A percentile compares a stretch with the other conserved stretches of the same genome.
phyloP scores from a whole-genome alignment of 2,797 vertebrate genomes.

The Argentina silus region DNA sequence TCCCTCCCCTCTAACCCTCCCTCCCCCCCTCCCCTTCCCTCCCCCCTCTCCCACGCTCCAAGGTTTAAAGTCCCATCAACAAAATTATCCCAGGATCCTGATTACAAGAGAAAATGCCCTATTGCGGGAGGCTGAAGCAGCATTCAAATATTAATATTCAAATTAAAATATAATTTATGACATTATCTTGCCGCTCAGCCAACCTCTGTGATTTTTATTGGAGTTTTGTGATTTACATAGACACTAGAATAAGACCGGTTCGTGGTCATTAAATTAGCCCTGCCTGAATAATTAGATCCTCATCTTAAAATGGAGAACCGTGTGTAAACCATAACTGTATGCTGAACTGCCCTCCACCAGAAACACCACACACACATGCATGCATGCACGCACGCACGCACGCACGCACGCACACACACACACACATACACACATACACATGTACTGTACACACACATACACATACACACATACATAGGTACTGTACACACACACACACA shows the following conservation, averaged over 20 bases:
- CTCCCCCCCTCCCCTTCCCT: constrained; percentile 20
- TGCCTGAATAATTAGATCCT: constrained; percentile 84
- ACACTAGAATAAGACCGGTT: constrained; percentile 78
- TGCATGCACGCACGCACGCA: constrained; percentile 16
- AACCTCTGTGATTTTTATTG: constrained; percentile 85
- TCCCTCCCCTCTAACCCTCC: constrained; percentile 16
- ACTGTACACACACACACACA: too few relatives aligned
- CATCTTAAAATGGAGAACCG: constrained; percentile 80
- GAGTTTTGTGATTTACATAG: constrained; percentile 79
- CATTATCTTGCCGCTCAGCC: constrained; percentile 86
- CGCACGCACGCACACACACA: neutral
- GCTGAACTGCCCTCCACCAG: constrained; percentile 31
- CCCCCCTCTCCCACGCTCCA: constrained; percentile 32
- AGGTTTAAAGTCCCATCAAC: constrained; percentile 69
- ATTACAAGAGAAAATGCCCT: constrained; percentile 68
- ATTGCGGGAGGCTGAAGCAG: constrained; percentile 72
- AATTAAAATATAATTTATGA: constrained; percentile 72
- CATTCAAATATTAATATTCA: constrained; percentile 79
- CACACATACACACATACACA: constrained; percentile 7
- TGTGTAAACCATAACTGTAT: constrained; percentile 53
- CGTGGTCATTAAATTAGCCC: constrained; percentile 85
- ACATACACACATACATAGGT: neutral
- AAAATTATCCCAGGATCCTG: constrained; percentile 68
- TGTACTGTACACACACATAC: too few relatives aligned
- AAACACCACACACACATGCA: constrained; percentile 18